Evolutionary conservation across 2,888 invertebrate species (phyloP), one percentile per base, ranked within the genome.

Genomic region (Iphiclides podalirius): DNA sequence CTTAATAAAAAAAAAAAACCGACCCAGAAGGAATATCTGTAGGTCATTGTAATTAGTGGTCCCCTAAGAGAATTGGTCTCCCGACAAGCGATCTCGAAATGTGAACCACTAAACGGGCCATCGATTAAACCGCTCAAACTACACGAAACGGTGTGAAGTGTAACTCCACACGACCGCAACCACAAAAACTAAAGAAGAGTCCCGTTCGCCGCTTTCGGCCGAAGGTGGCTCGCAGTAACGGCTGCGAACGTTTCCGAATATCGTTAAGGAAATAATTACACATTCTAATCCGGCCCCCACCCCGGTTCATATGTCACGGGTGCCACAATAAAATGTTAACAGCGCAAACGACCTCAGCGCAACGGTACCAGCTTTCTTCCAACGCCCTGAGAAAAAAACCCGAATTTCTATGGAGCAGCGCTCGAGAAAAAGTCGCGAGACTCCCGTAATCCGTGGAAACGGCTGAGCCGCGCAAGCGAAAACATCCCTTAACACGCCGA

Each of bases 201-300:
- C 31, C 31, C 31, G 31, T 11, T 6, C 28, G 28, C 47, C 51
- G 55, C 53, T 57, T 54, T 47, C 60, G 60, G 57, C 58, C 58
- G 70, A 71, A 78, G 79, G 79, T 79, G 76, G 56, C 66, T 61
- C 67, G 68, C 62, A 66, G 65, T 64, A 56, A 52, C 54, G 53
- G 52, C 45, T 45, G 26, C 47, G 12, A 38, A 74, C 76, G 82
- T 83, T 86, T 87, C 87, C 88, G 79, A 79, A 84, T 79, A 76
- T 72, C 86, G 80, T 85, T 82, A 84, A 87, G 88, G 88, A 88
- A 88, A 82, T 87, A 87, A 88, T 88, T 88, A 88, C 85, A 82
- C 86, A 87, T 88, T 85, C 88, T 82, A 84, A 87, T 86, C 84
- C 82, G 64, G 75, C 68, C 20, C 20, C 11, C 31, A 12, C 31